A percentile compares a stretch with the other conserved stretches of the same genome.
Evolutionary conservation across 2,113 vertebrate genomes (phyloP).

Genomic region (Carassius gibelio): DNA sequence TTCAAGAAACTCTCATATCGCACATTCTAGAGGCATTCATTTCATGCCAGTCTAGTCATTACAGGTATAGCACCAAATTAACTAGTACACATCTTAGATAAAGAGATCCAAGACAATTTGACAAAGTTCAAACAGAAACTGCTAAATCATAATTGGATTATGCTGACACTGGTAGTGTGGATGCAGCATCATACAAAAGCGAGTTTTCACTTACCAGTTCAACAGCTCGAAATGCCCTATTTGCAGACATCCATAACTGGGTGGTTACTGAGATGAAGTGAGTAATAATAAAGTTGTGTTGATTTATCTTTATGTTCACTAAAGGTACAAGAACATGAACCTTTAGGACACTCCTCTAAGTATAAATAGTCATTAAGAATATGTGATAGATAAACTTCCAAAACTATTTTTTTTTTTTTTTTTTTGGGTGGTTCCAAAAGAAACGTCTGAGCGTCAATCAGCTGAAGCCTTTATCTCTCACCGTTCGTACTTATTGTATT

Average conservation of each 20-base stretch:
- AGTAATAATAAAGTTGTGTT: too few species aligned
- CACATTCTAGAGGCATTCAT: constrained; percentile 21
- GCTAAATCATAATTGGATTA: not conserved
- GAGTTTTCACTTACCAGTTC: too few species aligned
- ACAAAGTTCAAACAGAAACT: not conserved
- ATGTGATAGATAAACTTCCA: not conserved
- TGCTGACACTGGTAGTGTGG: too few species aligned
- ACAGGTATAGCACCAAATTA: not conserved
- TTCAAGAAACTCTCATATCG: constrained; percentile 36
- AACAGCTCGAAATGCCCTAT: too few species aligned
- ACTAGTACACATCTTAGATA: not conserved
- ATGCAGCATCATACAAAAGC: too few species aligned
- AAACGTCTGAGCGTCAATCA: not conserved
- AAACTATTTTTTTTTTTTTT: not conserved
- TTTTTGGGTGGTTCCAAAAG: not conserved
- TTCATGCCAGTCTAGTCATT: constrained; percentile 37
- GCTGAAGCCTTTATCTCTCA: not conserved
- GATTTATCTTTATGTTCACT: not conserved
- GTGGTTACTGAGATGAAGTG: too few species aligned
- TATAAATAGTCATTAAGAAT: not conserved
- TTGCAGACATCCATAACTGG: too few species aligned
- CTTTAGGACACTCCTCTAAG: not conserved
- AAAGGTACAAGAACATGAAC: too few species aligned
- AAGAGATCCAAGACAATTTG: not conserved
- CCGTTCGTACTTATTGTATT: not conserved